These are phyloP conservation scores for Drosophila paramelanica DNA, from an alignment of 2,888 invertebrate genomes.

Conservation along the genomic window DNA sequence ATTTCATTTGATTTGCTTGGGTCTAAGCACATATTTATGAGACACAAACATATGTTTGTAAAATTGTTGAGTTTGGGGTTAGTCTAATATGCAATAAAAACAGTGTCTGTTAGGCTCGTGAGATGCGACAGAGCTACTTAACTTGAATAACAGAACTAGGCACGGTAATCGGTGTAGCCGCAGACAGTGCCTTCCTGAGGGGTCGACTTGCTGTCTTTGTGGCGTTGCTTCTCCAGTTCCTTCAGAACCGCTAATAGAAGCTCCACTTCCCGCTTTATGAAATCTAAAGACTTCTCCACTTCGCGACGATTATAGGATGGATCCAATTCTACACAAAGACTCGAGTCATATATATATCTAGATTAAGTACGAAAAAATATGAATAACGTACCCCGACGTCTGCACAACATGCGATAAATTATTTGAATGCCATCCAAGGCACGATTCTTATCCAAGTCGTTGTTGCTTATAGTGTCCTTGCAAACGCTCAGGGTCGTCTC, in stretches of 20 bases:
- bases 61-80: constrained; percentile 46
- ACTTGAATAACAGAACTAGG: constrained; percentile 7
- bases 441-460: constrained; percentile 78
- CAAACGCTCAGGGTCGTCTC: constrained; percentile 81
- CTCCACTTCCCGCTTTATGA: constrained; percentile 50
- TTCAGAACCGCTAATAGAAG: constrained; percentile 36
- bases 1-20: constrained; percentile 68
- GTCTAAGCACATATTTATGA: constrained; percentile 44
- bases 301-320: constrained; percentile 27
- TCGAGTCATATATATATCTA: too few relatives aligned
- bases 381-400: constrained; percentile 69
- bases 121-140: background rate
- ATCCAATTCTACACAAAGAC: constrained; percentile 23
- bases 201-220: constrained; percentile 38
- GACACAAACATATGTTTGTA: constrained; percentile 51
- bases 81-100: constrained; percentile 23
- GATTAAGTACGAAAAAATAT: background rate
- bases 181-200: constrained; percentile 21
- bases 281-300: constrained; percentile 48
- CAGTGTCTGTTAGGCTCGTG: background rate
- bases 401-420: constrained; percentile 80
- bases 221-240: constrained; percentile 35
- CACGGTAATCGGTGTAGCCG: constrained; percentile 12
- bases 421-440: constrained; percentile 81
- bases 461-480: constrained; percentile 74